Conservation (phyloP, 2,888 invertebrate genomes). For the Pheosia gnoma region DNA sequence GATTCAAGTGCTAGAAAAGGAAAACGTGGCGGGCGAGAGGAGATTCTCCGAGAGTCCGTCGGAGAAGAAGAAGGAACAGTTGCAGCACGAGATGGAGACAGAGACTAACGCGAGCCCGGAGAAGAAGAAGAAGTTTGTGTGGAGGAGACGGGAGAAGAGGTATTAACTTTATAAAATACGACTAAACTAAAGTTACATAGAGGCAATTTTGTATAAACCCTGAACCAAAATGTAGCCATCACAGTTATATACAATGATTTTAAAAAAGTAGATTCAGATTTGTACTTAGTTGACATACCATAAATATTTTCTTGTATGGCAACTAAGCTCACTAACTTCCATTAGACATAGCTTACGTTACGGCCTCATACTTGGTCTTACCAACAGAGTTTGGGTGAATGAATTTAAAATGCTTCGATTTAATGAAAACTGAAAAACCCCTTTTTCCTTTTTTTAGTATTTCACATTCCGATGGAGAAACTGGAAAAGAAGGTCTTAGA, state of each 20-base stretch:
- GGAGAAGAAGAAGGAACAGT: slow-evolving; percentile 63
- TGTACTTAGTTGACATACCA: too few relatives aligned
- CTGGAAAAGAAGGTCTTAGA: slow-evolving; percentile 71
- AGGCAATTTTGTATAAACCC: too few relatives aligned
- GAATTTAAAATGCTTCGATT: too few relatives aligned
- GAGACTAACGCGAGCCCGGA: slow-evolving; percentile 78
- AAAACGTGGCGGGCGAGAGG: slow-evolving; percentile 57
- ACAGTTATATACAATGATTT: too few relatives aligned
- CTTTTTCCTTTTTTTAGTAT: slow-evolving; percentile 44
- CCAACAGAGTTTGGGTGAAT: too few relatives aligned
- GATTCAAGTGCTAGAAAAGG: slow-evolving; percentile 76
- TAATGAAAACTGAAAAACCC: background rate
- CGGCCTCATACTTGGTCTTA: too few relatives aligned
- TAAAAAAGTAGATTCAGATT: too few relatives aligned
- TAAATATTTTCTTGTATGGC: too few relatives aligned
- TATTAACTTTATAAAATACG: slow-evolving; percentile 24
- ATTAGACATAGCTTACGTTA: too few relatives aligned
- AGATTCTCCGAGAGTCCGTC: slow-evolving; percentile 54
- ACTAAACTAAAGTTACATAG: too few relatives aligned
- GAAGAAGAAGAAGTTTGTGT: slow-evolving; percentile 75
- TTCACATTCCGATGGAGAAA: slow-evolving; percentile 64
- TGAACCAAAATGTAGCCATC: too few relatives aligned
- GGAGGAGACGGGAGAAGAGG: slow-evolving; percentile 75
- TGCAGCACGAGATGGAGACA: slow-evolving; percentile 65
- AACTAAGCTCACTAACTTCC: too few relatives aligned